Evolutionary conservation across 2,797 vertebrate species (phyloP).

Genomic region (Rhabdomys pumilio): DNA sequence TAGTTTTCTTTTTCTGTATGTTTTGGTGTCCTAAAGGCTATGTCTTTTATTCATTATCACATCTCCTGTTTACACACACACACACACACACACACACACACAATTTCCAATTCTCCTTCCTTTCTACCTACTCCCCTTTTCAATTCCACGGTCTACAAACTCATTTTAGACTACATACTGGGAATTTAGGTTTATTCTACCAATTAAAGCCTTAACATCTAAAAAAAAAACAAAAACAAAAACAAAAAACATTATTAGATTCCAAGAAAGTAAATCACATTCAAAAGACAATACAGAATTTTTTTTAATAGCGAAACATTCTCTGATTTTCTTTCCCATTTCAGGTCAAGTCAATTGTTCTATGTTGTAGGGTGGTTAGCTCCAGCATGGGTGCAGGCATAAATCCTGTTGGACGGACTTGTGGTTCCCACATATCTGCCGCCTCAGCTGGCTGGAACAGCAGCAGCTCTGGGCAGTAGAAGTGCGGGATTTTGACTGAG

Average conservation of each 20-base stretch:
- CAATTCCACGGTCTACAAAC: neutral
- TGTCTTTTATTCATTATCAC: neutral
- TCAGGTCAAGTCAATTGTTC: neutral
- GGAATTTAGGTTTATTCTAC: neutral
- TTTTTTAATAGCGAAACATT: neutral
- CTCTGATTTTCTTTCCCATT: neutral
- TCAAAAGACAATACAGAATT: constrained; percentile 39
- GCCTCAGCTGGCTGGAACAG: too few relatives aligned
- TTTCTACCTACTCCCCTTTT: neutral
- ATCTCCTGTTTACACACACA: neutral
- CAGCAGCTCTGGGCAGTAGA: too few relatives aligned
- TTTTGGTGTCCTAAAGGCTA: neutral
- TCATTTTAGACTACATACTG: neutral
- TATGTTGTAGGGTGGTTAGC: too few relatives aligned
- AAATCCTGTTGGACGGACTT: too few relatives aligned
- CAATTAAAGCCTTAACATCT: constrained; percentile 29
- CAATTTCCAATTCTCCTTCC: neutral
- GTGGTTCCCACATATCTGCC: too few relatives aligned
- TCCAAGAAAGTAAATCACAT: neutral
- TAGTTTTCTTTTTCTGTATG: neutral
- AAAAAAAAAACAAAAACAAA: neutral
- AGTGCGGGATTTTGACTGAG: too few relatives aligned
- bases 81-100: neutral
- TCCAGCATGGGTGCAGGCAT: too few relatives aligned
- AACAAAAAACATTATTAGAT: neutral